Percentiles rank a stretch among this genome's conserved stretches.
These are phyloP conservation scores for Lepidostoma basale DNA, from an alignment of 1,140 invertebrate genomes.

Conservation along the genomic window DNA sequence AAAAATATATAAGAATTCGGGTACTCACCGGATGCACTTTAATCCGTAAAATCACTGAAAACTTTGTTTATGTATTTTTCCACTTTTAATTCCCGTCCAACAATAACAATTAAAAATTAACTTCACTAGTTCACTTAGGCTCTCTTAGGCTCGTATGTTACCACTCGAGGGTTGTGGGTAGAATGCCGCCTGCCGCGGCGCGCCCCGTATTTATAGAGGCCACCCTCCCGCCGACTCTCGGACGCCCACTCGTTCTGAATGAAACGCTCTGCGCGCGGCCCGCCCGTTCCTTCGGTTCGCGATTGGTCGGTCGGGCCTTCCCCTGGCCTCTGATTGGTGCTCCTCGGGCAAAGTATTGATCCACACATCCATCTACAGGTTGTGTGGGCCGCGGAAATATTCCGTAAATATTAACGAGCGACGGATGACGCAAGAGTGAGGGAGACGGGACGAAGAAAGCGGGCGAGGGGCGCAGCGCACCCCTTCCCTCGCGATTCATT, in stretches of 20 bases:
- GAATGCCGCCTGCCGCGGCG: slow-evolving; percentile 27
- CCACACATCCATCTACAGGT: slow-evolving; percentile 40
- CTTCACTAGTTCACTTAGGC: slow-evolving; percentile 16
- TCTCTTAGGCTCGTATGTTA: neutral
- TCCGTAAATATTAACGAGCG: slow-evolving; percentile 43
- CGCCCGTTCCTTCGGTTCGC: slow-evolving; percentile 51
- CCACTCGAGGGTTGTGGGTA: slow-evolving; percentile 19
- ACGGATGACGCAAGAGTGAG: slow-evolving; percentile 38
- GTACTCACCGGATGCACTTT: neutral
- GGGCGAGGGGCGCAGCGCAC: slow-evolving; percentile 11
- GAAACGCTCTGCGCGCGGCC: slow-evolving; percentile 45
- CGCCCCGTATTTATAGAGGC: slow-evolving; percentile 61
- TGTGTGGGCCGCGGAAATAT: slow-evolving; percentile 45
- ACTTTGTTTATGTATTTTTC: neutral
- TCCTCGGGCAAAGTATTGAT: slow-evolving; percentile 38
- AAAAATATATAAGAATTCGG: neutral
- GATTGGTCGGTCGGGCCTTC: slow-evolving; percentile 65
- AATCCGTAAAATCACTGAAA: neutral
- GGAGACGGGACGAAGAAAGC: slow-evolving; percentile 5
- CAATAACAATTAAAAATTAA: neutral
- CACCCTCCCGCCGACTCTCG: slow-evolving; percentile 49
- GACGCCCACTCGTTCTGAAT: slow-evolving; percentile 69
- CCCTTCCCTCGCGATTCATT: slow-evolving; percentile 38
- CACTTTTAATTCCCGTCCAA: too few relatives aligned
- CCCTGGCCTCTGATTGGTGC: slow-evolving; percentile 46